Conservation (phyloP, 1,140 invertebrate species). For the Whitmania pigra region DNA sequence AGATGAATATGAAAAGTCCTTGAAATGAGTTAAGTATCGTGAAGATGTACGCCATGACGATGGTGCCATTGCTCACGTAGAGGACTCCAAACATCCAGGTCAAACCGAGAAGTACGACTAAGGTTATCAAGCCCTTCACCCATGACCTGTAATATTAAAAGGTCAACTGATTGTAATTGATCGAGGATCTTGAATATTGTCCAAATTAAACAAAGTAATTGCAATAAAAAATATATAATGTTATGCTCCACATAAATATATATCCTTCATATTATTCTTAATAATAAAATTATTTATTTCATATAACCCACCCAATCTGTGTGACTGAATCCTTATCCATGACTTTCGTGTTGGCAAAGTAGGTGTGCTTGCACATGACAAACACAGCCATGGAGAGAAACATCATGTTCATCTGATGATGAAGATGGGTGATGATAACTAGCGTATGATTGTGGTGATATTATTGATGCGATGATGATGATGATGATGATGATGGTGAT, state of each 20-base stretch:
- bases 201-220: no score
- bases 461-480: no score
- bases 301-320: no score
- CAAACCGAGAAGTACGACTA: constrained; percentile 69
- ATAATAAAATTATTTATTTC: no score
- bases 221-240: no score
- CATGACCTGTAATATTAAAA: constrained; percentile 54
- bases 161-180: not conserved
- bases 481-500: no score
- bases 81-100: constrained; percentile 80
- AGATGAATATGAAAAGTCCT: constrained; percentile 85
- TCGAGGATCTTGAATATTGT: no score
- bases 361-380: constrained; percentile 6
- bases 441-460: no score
- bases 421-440: no score
- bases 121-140: constrained; percentile 67
- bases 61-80: constrained; percentile 61
- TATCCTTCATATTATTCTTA: no score
- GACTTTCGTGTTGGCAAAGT: not conserved
- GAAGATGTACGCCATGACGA: constrained; percentile 70
- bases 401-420: constrained; percentile 5
- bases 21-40: constrained; percentile 78
- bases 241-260: no score
- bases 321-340: no score
- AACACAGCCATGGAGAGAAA: not conserved